These are phyloP conservation scores for Ormyrus nitidulus DNA, from an alignment of 2,888 invertebrate species.

Conservation along the genomic window DNA sequence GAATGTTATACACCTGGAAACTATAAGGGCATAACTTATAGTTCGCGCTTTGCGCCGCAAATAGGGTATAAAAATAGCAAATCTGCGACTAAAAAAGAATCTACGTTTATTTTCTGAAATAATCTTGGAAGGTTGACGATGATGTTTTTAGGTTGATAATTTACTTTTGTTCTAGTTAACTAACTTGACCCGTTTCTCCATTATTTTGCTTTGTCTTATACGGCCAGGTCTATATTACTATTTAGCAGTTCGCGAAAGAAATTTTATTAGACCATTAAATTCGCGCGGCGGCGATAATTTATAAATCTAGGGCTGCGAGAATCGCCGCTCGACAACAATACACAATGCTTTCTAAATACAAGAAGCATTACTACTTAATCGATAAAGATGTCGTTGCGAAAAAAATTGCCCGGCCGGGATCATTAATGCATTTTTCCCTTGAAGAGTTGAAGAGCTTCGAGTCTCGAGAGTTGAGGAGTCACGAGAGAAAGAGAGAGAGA, in stretches of 20 bases:
- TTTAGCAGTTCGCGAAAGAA: constrained; percentile 12
- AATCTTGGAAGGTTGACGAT: too few relatives aligned
- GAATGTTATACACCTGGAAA: background rate
- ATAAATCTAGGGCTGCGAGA: too few relatives aligned
- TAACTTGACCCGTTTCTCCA: constrained; percentile 32
- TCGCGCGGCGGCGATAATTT: too few relatives aligned
- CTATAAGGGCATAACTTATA: background rate
- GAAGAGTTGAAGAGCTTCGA: background rate
- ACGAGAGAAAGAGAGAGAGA: background rate
- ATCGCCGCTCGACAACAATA: background rate
- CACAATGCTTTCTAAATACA: constrained; percentile 31
- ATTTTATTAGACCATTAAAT: constrained; percentile 31
- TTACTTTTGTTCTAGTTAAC: constrained; percentile 49
- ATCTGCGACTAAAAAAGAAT: too few relatives aligned
- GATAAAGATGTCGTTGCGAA: constrained; percentile 2
- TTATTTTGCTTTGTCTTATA: constrained; percentile 5
- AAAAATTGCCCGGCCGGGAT: too few relatives aligned
- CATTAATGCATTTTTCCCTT: background rate
- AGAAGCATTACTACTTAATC: constrained; percentile 7
- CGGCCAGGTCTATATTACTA: constrained; percentile 19
- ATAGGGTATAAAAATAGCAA: too few relatives aligned
- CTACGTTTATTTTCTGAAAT: too few relatives aligned
- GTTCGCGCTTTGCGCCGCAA: too few relatives aligned
- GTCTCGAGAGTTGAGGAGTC: background rate
- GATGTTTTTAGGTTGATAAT: constrained; percentile 26